phyloP scores from a whole-genome alignment of 2,113 vertebrate species.

The Eidolon helvum region DNA sequence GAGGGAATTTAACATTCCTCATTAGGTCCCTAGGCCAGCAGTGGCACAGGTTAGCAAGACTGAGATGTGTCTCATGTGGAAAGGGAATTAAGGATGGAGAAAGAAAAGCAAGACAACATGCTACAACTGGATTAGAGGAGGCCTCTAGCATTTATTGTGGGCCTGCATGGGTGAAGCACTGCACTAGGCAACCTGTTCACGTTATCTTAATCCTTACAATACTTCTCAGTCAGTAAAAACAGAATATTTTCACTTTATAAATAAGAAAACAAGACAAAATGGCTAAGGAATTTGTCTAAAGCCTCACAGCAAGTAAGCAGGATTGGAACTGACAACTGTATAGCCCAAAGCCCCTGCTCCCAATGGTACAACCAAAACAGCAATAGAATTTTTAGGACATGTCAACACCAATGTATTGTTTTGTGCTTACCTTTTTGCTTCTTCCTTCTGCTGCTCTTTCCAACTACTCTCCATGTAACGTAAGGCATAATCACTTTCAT shows the following conservation, averaged over 20 bases:
- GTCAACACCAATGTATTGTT: neutral
- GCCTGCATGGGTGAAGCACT: neutral
- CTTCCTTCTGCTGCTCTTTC: conserved; percentile 97
- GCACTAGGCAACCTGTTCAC: neutral
- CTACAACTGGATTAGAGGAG: neutral
- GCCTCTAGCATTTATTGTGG: neutral
- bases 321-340: neutral
- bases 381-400: neutral
- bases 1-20: neutral
- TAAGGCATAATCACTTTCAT: conserved; percentile 98
- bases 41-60: neutral
- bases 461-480: conserved; percentile 99
- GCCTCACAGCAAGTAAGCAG: neutral
- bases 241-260: neutral
- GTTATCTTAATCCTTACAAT: neutral
- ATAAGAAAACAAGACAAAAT: neutral
- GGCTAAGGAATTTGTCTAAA: neutral
- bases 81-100: neutral
- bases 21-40: neutral
- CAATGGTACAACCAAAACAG: neutral
- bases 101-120: neutral
- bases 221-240: neutral
- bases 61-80: neutral
- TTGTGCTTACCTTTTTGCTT: conserved; percentile 91
- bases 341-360: neutral